A percentile compares a stretch with the other conserved stretches of the same genome.
These are phyloP conservation scores for Papilio polytes DNA, from an alignment of 1,140 invertebrate genomes.

Conservation along the genomic window DNA sequence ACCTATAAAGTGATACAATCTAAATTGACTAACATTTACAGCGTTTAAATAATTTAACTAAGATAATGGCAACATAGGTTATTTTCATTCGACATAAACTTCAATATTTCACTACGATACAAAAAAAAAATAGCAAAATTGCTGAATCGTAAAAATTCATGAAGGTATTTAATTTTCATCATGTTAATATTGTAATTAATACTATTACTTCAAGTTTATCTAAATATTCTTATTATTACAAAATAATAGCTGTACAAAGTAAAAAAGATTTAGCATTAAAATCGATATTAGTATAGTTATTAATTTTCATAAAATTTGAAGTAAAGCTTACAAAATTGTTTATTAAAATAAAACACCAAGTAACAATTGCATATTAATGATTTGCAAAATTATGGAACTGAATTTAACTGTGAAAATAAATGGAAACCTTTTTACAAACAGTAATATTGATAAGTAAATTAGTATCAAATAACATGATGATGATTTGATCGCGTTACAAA, in stretches of 20 bases:
- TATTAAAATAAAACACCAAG: background rate
- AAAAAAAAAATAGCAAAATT: slow-evolving; percentile 21
- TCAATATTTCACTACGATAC: background rate
- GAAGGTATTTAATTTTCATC: background rate
- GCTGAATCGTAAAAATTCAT: slow-evolving; percentile 6
- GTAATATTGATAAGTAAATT: background rate
- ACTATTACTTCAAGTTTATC: background rate
- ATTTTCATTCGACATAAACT: background rate
- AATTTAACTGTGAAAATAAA: background rate
- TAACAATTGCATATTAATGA: background rate
- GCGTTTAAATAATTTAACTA: slow-evolving; percentile 41
- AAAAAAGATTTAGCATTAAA: background rate
- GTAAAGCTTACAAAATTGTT: background rate
- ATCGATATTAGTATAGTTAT: background rate
- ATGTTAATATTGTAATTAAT: background rate
- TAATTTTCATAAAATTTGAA: background rate
- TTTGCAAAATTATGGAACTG: background rate
- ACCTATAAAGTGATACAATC: slow-evolving; percentile 40
- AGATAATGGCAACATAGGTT: background rate
- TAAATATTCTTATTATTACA: background rate
- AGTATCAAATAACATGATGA: background rate
- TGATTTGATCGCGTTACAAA: background rate
- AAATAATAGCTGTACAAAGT: background rate
- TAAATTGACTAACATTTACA: slow-evolving; percentile 59
- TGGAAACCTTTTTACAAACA: background rate